phyloP scores from a whole-genome alignment of 2,888 invertebrate genomes.

The Acleris sparsana region DNA sequence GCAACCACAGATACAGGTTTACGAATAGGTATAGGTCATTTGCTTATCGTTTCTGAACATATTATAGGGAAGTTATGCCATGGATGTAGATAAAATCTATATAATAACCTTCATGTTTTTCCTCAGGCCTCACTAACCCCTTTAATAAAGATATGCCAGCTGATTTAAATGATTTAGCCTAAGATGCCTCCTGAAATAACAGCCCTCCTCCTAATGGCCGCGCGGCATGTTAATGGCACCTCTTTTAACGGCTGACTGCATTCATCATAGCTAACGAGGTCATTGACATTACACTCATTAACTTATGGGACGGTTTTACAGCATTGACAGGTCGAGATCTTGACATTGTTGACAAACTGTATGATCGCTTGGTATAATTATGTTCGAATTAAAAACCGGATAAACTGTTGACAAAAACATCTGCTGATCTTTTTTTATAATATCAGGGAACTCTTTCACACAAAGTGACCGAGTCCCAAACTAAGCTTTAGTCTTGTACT shows the following conservation, averaged over 20 bases:
- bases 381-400: background rate
- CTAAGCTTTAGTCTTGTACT: no score
- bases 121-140: background rate
- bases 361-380: no score
- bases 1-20: no score
- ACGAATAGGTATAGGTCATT: no score
- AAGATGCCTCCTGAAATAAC: conserved; percentile 60
- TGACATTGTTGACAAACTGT: conserved; percentile 2
- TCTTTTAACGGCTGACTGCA: conserved; percentile 70
- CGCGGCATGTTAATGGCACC: conserved; percentile 63
- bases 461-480: no score
- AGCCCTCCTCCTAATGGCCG: conserved; percentile 54
- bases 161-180: conserved; percentile 32
- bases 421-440: no score
- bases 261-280: conserved; percentile 76
- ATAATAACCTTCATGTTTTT: background rate
- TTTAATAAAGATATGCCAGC: conserved; percentile 2
- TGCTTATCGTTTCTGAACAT: no score
- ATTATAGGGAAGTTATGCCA: no score
- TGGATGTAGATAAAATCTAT: no score
- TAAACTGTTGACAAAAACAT: no score
- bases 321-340: conserved; percentile 16
- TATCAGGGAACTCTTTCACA: no score
- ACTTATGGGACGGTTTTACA: conserved; percentile 13
- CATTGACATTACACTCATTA: conserved; percentile 57